Conservation (phyloP, 2,113 vertebrate species). For the Mobula hypostoma region DNA sequence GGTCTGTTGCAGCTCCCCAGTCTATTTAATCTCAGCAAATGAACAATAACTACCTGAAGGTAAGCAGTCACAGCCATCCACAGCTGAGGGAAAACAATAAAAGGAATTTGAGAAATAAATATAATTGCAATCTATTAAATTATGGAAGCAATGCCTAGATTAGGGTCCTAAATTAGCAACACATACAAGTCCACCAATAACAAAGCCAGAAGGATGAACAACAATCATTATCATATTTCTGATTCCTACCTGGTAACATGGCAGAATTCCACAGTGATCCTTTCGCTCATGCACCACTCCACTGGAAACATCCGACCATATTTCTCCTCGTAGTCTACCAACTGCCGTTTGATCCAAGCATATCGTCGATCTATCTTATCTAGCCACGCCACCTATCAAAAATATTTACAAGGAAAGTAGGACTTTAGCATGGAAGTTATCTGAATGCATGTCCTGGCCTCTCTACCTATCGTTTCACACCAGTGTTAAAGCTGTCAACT, state of each 20-base stretch:
- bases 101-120: not conserved
- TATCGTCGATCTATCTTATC: conserved; percentile 93
- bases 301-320: conserved; percentile 89
- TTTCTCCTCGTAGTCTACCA: conserved; percentile 96
- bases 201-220: not conserved
- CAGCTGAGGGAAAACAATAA: not conserved
- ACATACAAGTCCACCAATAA: not conserved
- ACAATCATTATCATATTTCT: not conserved
- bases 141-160: not conserved
- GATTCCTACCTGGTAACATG: conserved; percentile 77
- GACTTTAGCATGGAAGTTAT: too few species aligned
- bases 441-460: too few species aligned
- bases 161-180: not conserved
- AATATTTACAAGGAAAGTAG: not conserved
- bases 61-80: not conserved
- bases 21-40: not conserved
- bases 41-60: not conserved
- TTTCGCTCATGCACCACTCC: conserved; percentile 94
- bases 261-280: conserved; percentile 93
- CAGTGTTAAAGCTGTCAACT: not conserved
- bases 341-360: conserved; percentile 92
- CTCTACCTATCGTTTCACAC: too few species aligned
- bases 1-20: not conserved
- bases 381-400: conserved; percentile 86
- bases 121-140: not conserved